Evolutionary conservation across 2,113 vertebrate genomes (phyloP).

Genomic region (Campylomormyrus tamandua): DNA sequence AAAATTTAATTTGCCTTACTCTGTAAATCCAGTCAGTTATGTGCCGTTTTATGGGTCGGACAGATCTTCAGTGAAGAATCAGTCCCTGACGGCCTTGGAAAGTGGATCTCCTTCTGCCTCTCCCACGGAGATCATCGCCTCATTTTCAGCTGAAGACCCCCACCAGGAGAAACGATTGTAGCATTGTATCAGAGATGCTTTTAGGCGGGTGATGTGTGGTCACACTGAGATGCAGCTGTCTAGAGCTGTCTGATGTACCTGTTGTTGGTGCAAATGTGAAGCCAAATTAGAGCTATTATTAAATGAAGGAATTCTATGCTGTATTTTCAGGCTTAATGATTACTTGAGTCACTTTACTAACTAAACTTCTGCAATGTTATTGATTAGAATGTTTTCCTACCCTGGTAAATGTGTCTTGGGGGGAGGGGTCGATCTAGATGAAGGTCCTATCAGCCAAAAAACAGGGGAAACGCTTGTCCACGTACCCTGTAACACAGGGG

Average conservation of each 20-base stretch:
- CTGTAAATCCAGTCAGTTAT: background rate
- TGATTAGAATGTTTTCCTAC: background rate
- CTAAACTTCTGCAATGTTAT: background rate
- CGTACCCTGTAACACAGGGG: background rate
- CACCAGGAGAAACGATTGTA: background rate
- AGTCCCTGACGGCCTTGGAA: background rate
- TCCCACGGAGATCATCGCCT: background rate
- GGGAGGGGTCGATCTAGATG: background rate
- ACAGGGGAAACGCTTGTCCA: background rate
- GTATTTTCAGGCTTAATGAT: background rate
- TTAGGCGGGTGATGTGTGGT: background rate
- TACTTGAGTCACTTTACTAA: background rate
- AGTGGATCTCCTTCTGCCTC: background rate
- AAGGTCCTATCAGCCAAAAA: background rate
- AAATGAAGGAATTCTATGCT: background rate
- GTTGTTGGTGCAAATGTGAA: background rate
- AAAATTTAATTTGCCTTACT: background rate
- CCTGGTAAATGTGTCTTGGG: background rate
- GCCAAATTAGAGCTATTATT: background rate
- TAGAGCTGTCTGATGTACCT: background rate
- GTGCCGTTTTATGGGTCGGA: background rate
- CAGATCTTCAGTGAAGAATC: background rate
- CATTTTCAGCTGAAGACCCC: background rate
- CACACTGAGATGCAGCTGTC: background rate
- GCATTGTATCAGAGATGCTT: background rate